Percentiles rank a stretch among this genome's conserved stretches.
Evolutionary conservation across 2,797 vertebrate genomes (phyloP).

Genomic region (Gadopsis bispinosus): DNA sequence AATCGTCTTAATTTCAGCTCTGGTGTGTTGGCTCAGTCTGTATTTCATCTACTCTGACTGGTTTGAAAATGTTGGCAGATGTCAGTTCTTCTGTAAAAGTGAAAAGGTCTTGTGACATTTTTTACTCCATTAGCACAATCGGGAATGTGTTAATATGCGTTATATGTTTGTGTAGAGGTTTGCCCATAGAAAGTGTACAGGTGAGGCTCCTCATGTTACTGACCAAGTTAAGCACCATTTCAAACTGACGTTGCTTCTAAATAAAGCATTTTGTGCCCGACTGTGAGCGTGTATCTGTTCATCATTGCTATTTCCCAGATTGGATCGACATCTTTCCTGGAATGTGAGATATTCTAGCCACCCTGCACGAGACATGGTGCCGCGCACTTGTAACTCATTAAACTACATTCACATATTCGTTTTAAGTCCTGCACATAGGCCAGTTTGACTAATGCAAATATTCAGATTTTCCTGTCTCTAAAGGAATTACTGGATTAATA

Average conservation of each 20-base stretch:
- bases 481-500: constrained; percentile 79
- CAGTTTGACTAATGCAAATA: constrained; percentile 67
- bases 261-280: not conserved
- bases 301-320: constrained; percentile 11
- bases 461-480: constrained; percentile 64
- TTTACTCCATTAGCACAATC: not conserved
- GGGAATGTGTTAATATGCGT: not conserved
- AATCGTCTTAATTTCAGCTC: not conserved
- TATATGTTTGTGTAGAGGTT: not conserved
- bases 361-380: constrained; percentile 51
- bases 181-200: not conserved
- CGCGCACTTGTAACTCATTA: constrained; percentile 53
- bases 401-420: constrained; percentile 46
- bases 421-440: constrained; percentile 69
- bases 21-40: not conserved
- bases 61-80: not conserved
- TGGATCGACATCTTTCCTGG: constrained; percentile 30
- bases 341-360: constrained; percentile 25
- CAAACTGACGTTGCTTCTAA: constrained; percentile 3
- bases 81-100: not conserved
- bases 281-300: constrained; percentile 8
- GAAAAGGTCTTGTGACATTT: not conserved
- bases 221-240: not conserved
- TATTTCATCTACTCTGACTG: not conserved
- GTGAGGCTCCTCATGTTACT: not conserved